These are phyloP conservation scores for Macrostomum lignano DNA, from an alignment of 1,140 invertebrate genomes.

Conservation along the genomic window DNA sequence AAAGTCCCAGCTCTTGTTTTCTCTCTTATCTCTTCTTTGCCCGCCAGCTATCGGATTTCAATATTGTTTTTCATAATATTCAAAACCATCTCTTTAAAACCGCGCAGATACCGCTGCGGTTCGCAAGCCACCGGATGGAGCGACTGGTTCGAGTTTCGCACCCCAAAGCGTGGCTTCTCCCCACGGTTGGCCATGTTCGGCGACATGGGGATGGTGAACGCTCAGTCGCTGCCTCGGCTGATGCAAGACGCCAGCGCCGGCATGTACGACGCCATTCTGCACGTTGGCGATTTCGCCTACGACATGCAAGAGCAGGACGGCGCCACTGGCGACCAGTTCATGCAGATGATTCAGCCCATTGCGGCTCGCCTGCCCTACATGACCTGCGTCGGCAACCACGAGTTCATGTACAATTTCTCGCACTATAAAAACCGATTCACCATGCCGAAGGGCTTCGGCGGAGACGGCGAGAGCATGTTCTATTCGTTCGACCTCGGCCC, in stretches of 20 bases:
- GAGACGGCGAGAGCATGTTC: constrained; percentile 30
- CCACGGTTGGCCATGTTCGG: constrained; percentile 55
- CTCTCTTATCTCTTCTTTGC: no score
- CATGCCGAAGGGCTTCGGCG: constrained; percentile 25
- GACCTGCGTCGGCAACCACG: constrained; percentile 26
- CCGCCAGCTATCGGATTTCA: no score
- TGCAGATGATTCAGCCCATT: constrained; percentile 21
- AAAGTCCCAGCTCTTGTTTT: no score
- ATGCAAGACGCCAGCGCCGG: constrained; percentile 47
- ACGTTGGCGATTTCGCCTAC: constrained; percentile 60
- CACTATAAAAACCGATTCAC: constrained; percentile 7
- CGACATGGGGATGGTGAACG: constrained; percentile 65
- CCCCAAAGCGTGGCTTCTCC: no score
- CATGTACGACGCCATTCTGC: constrained; percentile 57
- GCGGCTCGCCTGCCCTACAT: constrained; percentile 24
- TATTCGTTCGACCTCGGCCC: constrained; percentile 23
- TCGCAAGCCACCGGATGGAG: no score
- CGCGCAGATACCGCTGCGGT: no score
- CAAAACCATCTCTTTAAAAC: no score
- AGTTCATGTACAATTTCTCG: constrained; percentile 10
- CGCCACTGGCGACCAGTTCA: constrained; percentile 19
- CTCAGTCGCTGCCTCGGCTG: constrained; percentile 42
- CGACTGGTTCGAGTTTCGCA: no score
- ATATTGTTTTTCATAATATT: no score
- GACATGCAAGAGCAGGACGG: constrained; percentile 42